phyloP scores from a whole-genome alignment of 2,888 invertebrate genomes.

The Cactoblastis cactorum region DNA sequence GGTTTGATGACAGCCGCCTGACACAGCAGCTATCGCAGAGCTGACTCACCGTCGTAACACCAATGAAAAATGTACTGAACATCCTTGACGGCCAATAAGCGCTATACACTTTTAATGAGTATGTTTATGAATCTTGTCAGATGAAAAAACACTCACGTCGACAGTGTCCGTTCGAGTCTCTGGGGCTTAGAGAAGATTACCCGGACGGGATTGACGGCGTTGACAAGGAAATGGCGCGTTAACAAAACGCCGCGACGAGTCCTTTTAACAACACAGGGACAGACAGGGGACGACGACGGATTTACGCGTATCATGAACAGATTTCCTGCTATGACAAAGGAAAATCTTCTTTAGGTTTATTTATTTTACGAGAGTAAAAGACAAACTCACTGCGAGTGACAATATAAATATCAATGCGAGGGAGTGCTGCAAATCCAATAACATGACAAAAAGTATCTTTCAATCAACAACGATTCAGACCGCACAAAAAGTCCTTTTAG shows the following conservation, averaged over 20 bases:
- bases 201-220: slow-evolving; percentile 58
- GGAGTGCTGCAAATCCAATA: slow-evolving; percentile 32
- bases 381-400: slow-evolving; percentile 32
- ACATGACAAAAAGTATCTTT: slow-evolving; percentile 14
- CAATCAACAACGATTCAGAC: slow-evolving; percentile 8
- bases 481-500: slow-evolving; percentile 13
- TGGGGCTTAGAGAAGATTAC: slow-evolving; percentile 59
- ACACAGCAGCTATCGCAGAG: slow-evolving; percentile 59
- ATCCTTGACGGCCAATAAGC: slow-evolving; percentile 48
- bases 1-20: slow-evolving; percentile 71
- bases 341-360: slow-evolving; percentile 58
- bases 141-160: slow-evolving; percentile 32
- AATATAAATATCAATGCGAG: slow-evolving; percentile 37
- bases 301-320: slow-evolving; percentile 74
- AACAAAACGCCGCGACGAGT: slow-evolving; percentile 69
- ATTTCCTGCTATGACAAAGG: slow-evolving; percentile 71
- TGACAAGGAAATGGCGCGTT: slow-evolving; percentile 71
- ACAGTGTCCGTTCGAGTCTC: slow-evolving; percentile 33
- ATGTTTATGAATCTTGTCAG: slow-evolving; percentile 39
- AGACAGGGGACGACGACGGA: slow-evolving; percentile 72
- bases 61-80: slow-evolving; percentile 53
- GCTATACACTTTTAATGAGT: slow-evolving; percentile 47
- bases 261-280: slow-evolving; percentile 67
- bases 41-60: slow-evolving; percentile 62
- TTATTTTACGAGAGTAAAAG: slow-evolving; percentile 48